These are phyloP conservation scores for Chrysogorgia sp. DNA, from an alignment of 92 coral and sea anemone genomes.

Conservation along the genomic window DNA sequence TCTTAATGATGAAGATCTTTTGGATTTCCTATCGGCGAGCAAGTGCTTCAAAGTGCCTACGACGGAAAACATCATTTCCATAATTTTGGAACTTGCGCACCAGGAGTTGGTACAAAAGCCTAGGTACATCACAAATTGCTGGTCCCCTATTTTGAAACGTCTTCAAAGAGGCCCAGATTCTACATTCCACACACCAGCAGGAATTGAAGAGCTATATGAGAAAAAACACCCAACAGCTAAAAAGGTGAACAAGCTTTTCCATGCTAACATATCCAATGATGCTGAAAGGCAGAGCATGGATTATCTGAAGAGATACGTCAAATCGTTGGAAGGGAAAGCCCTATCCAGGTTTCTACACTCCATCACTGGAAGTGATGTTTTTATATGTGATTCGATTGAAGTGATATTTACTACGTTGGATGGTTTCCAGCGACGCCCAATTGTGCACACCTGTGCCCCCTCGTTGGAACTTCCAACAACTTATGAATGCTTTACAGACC, in stretches of 20 bases:
- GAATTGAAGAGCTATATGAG: not conserved
- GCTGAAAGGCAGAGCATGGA: not conserved
- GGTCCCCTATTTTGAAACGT: not conserved
- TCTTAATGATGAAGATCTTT: constrained; percentile 16
- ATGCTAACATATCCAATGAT: not conserved
- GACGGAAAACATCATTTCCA: constrained; percentile 1
- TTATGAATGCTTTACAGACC: constrained; percentile 24
- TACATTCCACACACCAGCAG: not conserved
- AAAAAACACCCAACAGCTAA: not conserved
- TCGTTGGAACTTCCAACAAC: constrained; percentile 40
- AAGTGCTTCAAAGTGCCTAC: constrained; percentile 27
- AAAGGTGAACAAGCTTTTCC: not conserved
- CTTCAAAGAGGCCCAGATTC: not conserved
- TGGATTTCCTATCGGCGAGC: constrained; percentile 8
- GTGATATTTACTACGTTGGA: constrained; percentile 25
- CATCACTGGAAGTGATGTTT: constrained; percentile 31
- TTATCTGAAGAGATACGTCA: not conserved
- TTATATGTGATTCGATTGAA: constrained; percentile 6
- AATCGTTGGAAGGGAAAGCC: constrained; percentile 9
- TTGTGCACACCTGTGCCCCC: constrained; percentile 32
- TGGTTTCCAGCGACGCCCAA: constrained; percentile 36
- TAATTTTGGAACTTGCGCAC: constrained; percentile 4
- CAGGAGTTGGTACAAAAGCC: not conserved
- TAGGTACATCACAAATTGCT: not conserved
- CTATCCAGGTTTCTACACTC: constrained; percentile 3